Conservation (phyloP, 2,113 vertebrate genomes). For the Zosterops pallidus region DNA sequence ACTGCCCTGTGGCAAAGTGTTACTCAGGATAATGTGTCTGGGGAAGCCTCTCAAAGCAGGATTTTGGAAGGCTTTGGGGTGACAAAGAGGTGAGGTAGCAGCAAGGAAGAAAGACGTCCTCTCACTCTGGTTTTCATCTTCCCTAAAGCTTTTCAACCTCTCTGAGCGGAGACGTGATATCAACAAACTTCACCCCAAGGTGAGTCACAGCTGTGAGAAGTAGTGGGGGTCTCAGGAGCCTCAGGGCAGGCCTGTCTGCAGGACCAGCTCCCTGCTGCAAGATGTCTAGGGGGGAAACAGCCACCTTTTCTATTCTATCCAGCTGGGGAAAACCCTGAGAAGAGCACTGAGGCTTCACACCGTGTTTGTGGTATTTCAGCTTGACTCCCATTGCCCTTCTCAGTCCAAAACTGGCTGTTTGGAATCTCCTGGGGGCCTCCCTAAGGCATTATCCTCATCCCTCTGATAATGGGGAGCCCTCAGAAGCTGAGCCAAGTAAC, state of each 20-base stretch:
- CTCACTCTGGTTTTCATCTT: not conserved
- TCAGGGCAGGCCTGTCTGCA: not conserved
- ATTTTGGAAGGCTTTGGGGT: not conserved
- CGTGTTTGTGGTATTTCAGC: not conserved
- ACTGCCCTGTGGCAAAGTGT: not conserved
- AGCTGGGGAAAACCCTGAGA: not conserved
- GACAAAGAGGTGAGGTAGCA: not conserved
- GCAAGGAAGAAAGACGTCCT: not conserved
- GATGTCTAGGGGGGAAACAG: not conserved
- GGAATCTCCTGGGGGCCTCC: not conserved
- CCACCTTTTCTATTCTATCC: not conserved
- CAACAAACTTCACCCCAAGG: constrained; percentile 90
- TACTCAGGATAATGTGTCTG: not conserved
- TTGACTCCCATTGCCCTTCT: not conserved
- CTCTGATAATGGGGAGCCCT: not conserved
- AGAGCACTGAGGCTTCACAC: not conserved
- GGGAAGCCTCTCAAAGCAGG: not conserved
- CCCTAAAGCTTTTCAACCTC: constrained; percentile 91
- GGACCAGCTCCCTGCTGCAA: not conserved
- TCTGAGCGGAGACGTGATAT: constrained; percentile 91
- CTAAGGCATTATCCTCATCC: not conserved
- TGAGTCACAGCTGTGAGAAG: constrained; percentile 44
- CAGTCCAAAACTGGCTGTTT: not conserved
- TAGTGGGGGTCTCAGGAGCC: not conserved
- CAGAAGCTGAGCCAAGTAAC: not conserved